Conservation (phyloP, 2,113 vertebrate genomes). For the Nothoprocta pentlandii region DNA sequence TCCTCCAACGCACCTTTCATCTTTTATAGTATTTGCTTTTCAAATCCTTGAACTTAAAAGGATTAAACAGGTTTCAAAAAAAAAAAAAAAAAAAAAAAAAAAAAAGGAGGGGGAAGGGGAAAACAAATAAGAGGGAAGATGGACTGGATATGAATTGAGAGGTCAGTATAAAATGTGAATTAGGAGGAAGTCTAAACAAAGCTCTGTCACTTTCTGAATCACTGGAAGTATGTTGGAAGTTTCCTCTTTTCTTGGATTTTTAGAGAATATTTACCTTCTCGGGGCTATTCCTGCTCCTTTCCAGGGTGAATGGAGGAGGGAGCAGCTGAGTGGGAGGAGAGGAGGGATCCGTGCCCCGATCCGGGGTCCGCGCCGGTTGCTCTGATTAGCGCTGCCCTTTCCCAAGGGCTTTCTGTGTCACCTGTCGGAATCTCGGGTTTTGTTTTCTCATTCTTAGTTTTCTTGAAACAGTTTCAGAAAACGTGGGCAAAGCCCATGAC, state of each 20-base stretch:
- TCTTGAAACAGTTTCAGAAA: background rate
- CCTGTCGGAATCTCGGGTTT: background rate
- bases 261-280: background rate
- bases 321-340: background rate
- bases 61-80: constrained; percentile 70
- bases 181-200: constrained; percentile 49
- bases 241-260: background rate
- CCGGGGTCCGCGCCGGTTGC: too few relatives aligned
- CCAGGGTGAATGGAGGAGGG: background rate
- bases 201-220: constrained; percentile 7
- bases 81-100: background rate
- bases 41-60: constrained; percentile 79
- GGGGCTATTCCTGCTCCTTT: background rate
- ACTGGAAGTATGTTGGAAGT: background rate
- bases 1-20: constrained; percentile 80
- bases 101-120: background rate
- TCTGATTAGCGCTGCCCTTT: background rate
- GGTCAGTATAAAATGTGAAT: constrained; percentile 51
- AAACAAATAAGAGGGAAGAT: constrained; percentile 66
- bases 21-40: constrained; percentile 82
- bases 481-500: fast-evolving
- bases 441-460: background rate
- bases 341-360: background rate
- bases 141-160: constrained; percentile 66
- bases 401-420: background rate